Evolutionary conservation across 2,113 vertebrate genomes (phyloP).

Genomic region (Sciurus niger): DNA sequence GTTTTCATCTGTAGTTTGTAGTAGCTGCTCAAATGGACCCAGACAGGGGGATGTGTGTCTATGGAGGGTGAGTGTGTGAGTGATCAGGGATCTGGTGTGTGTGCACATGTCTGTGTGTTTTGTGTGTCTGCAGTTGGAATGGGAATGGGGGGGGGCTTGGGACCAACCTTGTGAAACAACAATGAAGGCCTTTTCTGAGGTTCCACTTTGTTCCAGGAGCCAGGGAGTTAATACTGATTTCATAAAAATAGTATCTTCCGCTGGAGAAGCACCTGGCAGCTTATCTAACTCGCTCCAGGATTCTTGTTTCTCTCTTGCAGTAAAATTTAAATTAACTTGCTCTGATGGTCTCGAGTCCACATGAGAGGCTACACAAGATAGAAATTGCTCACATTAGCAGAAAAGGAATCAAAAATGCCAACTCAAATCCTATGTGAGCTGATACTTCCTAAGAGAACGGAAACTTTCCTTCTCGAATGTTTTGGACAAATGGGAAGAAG

Average conservation of each 20-base stretch:
- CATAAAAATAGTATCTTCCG: slow-evolving; percentile 3
- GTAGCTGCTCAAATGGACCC: background rate
- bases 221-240: slow-evolving; percentile 40
- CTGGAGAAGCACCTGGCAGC: slow-evolving; percentile 30
- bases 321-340: slow-evolving; percentile 64
- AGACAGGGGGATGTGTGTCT: background rate
- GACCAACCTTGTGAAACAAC: background rate
- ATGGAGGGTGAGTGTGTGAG: background rate
- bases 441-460: background rate
- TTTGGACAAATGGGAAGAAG: slow-evolving; percentile 27
- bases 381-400: slow-evolving; percentile 54
- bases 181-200: background rate
- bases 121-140: background rate
- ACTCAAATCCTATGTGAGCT: background rate
- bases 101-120: background rate
- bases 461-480: slow-evolving; percentile 27
- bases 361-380: background rate
- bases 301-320: slow-evolving; percentile 44
- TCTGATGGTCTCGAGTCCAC: slow-evolving; percentile 37
- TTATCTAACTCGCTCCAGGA: slow-evolving; percentile 54
- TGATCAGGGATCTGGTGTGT: background rate
- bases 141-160: background rate
- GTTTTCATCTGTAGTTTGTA: background rate
- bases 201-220: slow-evolving; percentile 18
- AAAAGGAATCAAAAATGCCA: slow-evolving; percentile 13